A percentile compares a stretch with the other conserved stretches of the same genome.
Evolutionary conservation across 2,797 vertebrate species (phyloP).

Genomic region (Sebastes kiyomatsui): DNA sequence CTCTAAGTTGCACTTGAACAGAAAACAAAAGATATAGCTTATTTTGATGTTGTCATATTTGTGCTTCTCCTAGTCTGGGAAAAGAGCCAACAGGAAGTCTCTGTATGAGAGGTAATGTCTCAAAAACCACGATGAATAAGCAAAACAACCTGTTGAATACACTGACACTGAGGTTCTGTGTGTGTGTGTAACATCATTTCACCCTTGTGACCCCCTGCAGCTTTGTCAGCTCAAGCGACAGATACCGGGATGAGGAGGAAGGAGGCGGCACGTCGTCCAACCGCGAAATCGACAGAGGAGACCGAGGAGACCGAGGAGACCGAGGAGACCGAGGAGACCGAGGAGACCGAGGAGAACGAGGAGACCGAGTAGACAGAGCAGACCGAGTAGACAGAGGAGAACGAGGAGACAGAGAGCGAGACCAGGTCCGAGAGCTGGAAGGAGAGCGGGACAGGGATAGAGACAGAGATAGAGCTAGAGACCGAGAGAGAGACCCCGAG

Average conservation of each 20-base stretch:
- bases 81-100: conserved; percentile 88
- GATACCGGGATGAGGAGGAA: conserved; percentile 83
- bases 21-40: not conserved
- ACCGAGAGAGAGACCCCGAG: conserved; percentile 63
- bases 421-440: conserved; percentile 21
- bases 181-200: not conserved
- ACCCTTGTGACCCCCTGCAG: conserved; percentile 61
- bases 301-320: not conserved
- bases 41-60: conserved; percentile 13
- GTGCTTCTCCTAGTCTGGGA: conserved; percentile 79
- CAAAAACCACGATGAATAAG: not conserved
- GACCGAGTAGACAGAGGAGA: conserved; percentile 23
- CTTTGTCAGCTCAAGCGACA: conserved; percentile 88
- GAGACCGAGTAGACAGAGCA: conserved; percentile 27
- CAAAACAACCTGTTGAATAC: not conserved
- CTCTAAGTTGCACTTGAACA: not conserved
- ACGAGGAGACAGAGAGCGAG: not conserved
- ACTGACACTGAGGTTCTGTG: not conserved
- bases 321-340: too few species aligned
- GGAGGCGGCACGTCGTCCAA: conserved; percentile 50
- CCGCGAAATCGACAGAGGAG: conserved; percentile 65
- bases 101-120: conserved; percentile 90
- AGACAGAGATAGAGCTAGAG: conserved; percentile 59
- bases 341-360: fast-evolving
- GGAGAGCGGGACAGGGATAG: conserved; percentile 72